Evolutionary conservation across 2,797 vertebrate species (phyloP).

Genomic region (Rhyacichthys aspro): DNA sequence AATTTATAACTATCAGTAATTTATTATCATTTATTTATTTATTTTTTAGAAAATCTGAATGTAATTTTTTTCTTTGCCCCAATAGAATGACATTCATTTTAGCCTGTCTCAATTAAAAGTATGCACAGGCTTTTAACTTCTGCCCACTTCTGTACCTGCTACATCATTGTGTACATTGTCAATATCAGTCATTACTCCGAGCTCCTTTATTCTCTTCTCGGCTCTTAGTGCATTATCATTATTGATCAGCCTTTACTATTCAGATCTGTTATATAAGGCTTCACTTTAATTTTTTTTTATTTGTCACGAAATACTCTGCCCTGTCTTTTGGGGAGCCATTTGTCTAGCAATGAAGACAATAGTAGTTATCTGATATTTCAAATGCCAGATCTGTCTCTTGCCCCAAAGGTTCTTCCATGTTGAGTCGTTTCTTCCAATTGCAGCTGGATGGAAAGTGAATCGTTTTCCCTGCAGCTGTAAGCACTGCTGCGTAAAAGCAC

Average conservation of each 20-base stretch:
- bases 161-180: background rate
- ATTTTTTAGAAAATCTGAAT: no score
- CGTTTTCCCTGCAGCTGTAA: constrained; percentile 13
- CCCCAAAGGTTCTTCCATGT: no score
- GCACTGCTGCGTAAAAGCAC: background rate
- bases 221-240: constrained; percentile 28
- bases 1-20: no score
- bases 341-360: background rate
- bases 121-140: no score
- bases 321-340: no score
- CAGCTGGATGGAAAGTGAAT: background rate
- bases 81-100: no score
- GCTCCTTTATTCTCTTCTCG: background rate
- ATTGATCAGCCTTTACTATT: constrained; percentile 27
- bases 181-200: constrained; percentile 5
- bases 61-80: no score
- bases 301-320: constrained; percentile 22
- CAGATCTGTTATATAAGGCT: constrained; percentile 13
- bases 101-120: no score
- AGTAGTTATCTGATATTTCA: no score
- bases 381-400: background rate
- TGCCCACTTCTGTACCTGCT: background rate
- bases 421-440: constrained; percentile 5
- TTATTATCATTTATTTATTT: no score
- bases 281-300: constrained; percentile 22